These are phyloP conservation scores for Dysidea cf. avara DNA, from an alignment of 37 sponge, comb jelly and placozoan genomes.

Conservation along the genomic window DNA sequence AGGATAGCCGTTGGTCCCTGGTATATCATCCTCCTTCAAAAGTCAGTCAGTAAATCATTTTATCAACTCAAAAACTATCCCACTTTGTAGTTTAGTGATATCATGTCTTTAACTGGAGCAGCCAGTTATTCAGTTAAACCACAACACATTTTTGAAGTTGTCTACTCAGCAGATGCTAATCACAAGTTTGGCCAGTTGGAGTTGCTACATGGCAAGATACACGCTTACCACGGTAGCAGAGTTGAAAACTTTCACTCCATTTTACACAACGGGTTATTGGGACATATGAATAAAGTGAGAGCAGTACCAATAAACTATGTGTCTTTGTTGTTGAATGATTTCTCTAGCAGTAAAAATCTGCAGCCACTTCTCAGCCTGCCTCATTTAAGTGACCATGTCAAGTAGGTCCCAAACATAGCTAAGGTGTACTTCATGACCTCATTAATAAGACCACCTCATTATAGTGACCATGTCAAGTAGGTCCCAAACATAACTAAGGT, in stretches of 20 bases:
- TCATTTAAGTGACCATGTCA: too few relatives aligned
- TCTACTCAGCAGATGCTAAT: conserved; percentile 31
- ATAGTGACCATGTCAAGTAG: too few relatives aligned
- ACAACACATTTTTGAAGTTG: conserved; percentile 55
- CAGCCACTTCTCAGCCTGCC: too few relatives aligned
- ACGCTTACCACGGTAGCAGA: conserved; percentile 80
- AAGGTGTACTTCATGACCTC: too few relatives aligned
- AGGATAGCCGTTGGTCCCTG: conserved; percentile 11
- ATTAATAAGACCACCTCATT: too few relatives aligned
- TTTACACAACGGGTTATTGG: conserved; percentile 77
- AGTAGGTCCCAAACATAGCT: too few relatives aligned
- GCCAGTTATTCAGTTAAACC: conserved; percentile 29
- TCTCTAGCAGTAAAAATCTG: too few relatives aligned
- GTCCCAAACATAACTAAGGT: too few relatives aligned
- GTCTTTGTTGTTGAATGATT: too few relatives aligned
- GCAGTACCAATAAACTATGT: too few relatives aligned
- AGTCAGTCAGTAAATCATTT: conserved; percentile 15
- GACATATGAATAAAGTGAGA: conserved; percentile 76
- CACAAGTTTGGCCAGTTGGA: conserved; percentile 29
- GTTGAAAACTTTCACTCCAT: conserved; percentile 90
- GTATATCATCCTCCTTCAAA: background rate
- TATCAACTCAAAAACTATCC: background rate
- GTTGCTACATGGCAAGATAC: conserved; percentile 42
- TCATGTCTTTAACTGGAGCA: background rate
- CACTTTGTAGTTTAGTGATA: conserved; percentile 13